Percentiles rank a stretch among this genome's conserved stretches.
phyloP scores from a whole-genome alignment of 2,113 vertebrate species.

The Balaenoptera acutorostrata region DNA sequence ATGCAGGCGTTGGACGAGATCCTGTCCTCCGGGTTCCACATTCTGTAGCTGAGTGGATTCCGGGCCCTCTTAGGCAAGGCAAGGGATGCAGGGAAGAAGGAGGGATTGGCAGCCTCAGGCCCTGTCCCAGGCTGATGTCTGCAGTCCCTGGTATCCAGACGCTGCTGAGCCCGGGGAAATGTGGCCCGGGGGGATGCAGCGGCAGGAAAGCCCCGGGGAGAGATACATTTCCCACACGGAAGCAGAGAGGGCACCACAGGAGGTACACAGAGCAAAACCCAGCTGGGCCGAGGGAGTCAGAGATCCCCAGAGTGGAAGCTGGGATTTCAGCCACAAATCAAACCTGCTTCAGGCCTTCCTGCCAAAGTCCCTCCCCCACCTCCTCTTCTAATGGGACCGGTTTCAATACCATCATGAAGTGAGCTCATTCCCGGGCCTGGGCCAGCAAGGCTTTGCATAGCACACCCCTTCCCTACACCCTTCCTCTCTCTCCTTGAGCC shows the following conservation, averaged over 20 bases:
- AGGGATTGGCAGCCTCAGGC: not conserved
- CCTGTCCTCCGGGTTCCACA: too few relatives aligned
- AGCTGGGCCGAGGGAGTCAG: not conserved
- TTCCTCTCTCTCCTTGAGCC: not conserved
- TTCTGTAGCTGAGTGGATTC: not conserved
- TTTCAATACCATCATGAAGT: conserved; percentile 56
- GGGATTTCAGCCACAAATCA: conserved; percentile 50
- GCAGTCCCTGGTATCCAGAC: not conserved
- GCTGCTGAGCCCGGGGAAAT: conserved; percentile 61
- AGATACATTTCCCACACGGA: conserved; percentile 29
- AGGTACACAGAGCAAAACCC: not conserved
- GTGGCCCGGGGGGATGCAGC: not conserved
- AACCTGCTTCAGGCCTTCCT: not conserved
- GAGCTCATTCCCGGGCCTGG: conserved; percentile 62
- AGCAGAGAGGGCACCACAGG: not conserved
- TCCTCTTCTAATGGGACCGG: not conserved
- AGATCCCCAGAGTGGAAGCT: conserved; percentile 7
- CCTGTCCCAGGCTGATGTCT: not conserved
- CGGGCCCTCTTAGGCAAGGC: not conserved
- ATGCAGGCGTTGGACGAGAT: not conserved
- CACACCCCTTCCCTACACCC: not conserved
- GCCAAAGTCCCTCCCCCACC: not conserved
- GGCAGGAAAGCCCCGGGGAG: not conserved
- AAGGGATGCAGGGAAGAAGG: not conserved
- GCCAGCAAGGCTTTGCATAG: not conserved